A percentile compares a stretch with the other conserved stretches of the same genome.
Evolutionary conservation across 1,140 invertebrate genomes (phyloP).

Genomic region (Drosophila obscura): DNA sequence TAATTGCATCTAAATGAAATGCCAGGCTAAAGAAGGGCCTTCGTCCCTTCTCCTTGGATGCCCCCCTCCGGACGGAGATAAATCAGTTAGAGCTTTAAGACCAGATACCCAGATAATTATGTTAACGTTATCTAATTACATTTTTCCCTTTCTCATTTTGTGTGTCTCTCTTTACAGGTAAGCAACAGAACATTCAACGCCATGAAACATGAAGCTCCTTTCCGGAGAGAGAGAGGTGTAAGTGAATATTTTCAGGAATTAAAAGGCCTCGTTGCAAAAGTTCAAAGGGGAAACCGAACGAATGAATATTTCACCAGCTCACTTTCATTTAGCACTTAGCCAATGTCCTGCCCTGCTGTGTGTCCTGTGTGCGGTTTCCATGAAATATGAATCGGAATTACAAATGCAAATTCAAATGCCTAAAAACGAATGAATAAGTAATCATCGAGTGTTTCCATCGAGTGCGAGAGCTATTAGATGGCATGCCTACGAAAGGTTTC

Average conservation of each 20-base stretch:
- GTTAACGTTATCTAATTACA: slow-evolving; percentile 24
- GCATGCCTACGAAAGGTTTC: slow-evolving; percentile 32
- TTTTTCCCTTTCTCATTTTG: slow-evolving; percentile 1
- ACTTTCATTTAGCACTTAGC: slow-evolving; percentile 43
- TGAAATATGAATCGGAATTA: slow-evolving; percentile 66
- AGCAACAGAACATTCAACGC: slow-evolving; percentile 18
- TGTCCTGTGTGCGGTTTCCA: slow-evolving; percentile 33
- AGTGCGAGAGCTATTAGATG: slow-evolving; percentile 27
- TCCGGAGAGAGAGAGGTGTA: slow-evolving; percentile 21
- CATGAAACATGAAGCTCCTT: slow-evolving; percentile 2
- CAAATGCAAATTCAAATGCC: slow-evolving; percentile 37
- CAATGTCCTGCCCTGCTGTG: background rate
- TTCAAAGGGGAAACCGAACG: slow-evolving; percentile 24
- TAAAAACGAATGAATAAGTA: slow-evolving; percentile 57
- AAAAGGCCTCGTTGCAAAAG: slow-evolving; percentile 1
- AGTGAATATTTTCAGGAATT: slow-evolving; percentile 20
- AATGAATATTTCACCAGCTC: slow-evolving; percentile 33
- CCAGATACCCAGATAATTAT: slow-evolving; percentile 16
- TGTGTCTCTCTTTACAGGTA: slow-evolving; percentile 47
- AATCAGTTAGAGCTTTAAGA: slow-evolving; percentile 31
- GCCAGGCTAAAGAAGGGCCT: background rate
- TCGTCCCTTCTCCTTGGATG: background rate
- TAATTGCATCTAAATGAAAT: slow-evolving; percentile 68
- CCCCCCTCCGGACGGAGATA: background rate
- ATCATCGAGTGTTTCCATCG: slow-evolving; percentile 41